A percentile compares a stretch with the other conserved stretches of the same genome.
Conservation (phyloP, 2,797 vertebrate species). For the Diceros bicornis region DNA sequence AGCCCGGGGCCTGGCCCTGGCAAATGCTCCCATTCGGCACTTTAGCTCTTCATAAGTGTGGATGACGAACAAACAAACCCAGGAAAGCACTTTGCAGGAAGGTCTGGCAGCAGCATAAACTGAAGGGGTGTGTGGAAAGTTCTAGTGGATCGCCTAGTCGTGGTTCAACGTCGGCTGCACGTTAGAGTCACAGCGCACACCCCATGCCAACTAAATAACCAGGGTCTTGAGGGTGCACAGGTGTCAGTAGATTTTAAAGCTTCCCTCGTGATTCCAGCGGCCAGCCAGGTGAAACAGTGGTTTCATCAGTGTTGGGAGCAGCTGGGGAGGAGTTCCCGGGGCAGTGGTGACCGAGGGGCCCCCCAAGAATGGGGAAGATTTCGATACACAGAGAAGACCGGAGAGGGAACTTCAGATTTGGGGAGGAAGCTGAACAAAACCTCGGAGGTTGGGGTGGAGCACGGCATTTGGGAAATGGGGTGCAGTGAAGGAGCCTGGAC, state of each 20-base stretch:
- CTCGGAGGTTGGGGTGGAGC: neutral
- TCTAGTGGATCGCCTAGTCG: rapidly evolving
- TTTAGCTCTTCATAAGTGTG: neutral
- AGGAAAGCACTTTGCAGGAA: neutral
- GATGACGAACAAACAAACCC: neutral
- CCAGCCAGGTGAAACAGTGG: neutral
- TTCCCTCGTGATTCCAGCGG: rapidly evolving
- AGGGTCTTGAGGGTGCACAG: neutral
- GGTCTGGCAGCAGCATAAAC: neutral
- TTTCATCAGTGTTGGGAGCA: neutral
- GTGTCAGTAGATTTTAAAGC: too few relatives aligned
- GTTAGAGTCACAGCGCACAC: neutral
- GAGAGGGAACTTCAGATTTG: neutral
- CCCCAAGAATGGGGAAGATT: neutral
- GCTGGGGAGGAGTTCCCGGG: neutral
- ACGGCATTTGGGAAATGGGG: neutral
- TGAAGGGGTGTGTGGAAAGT: neutral
- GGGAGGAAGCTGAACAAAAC: neutral
- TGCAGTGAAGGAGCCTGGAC: neutral
- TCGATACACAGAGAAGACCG: neutral
- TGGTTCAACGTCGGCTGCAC: rapidly evolving
- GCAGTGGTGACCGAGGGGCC: neutral
- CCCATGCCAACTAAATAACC: neutral
- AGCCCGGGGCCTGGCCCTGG: neutral
- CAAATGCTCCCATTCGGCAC: neutral